Conservation (phyloP, 2,113 vertebrate genomes). For the Holacanthus passer region DNA sequence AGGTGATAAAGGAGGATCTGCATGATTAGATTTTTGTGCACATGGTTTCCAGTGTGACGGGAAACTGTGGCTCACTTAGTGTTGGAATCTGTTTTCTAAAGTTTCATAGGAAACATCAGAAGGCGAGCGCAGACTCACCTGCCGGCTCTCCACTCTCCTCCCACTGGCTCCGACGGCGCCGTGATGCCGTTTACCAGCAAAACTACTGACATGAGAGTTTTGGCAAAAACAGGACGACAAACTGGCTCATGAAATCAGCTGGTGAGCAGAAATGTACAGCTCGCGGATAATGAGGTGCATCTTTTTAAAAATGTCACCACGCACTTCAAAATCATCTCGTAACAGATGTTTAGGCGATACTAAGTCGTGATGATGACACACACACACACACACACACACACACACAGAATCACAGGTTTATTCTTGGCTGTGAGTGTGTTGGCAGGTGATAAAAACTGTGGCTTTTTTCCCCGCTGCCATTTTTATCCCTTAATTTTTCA, state of each 20-base stretch:
- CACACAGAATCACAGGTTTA: background rate
- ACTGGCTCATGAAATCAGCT: too few species aligned
- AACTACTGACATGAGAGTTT: background rate
- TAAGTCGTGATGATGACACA: too few species aligned
- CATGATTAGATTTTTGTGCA: too few species aligned
- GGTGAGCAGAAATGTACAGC: too few species aligned
- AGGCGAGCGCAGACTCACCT: background rate
- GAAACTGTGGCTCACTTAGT: background rate
- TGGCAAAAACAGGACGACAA: too few species aligned
- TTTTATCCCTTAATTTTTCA: background rate
- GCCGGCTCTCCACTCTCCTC: too few species aligned
- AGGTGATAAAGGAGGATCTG: background rate
- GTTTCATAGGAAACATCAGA: too few species aligned
- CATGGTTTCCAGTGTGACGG: too few species aligned
- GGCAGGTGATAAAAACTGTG: background rate
- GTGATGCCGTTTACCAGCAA: background rate
- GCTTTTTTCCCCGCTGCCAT: background rate
- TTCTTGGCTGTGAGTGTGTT: background rate
- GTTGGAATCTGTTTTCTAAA: background rate
- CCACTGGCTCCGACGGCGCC: too few species aligned
- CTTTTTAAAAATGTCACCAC: too few species aligned
- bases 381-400: background rate
- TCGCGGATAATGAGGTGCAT: background rate
- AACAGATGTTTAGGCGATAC: too few species aligned
- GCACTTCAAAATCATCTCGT: too few species aligned